phyloP scores from a whole-genome alignment of 2,113 vertebrate species.

The Talpa occidentalis region DNA sequence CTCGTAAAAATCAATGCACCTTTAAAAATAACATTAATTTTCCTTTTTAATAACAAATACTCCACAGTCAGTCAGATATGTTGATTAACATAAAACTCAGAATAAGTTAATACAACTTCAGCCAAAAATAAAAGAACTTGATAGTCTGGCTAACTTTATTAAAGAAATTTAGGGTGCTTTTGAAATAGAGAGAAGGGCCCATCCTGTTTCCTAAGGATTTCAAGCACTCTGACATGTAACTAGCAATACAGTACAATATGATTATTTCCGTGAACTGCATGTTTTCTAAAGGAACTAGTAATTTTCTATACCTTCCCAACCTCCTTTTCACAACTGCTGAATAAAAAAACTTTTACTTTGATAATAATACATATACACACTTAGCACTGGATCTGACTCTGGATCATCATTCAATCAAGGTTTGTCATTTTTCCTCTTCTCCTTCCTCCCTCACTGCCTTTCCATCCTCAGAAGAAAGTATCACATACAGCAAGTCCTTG shows the following conservation, averaged over 20 bases:
- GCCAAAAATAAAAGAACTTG: background rate
- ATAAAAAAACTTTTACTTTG: background rate
- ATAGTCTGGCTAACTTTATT: background rate
- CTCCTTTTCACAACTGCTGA: background rate
- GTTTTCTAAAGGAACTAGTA: background rate
- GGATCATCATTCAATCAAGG: background rate
- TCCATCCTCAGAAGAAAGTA: background rate
- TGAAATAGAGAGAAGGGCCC: background rate
- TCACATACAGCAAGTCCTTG: background rate
- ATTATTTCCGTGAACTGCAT: background rate
- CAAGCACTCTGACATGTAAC: background rate
- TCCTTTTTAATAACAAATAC: background rate
- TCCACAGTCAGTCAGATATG: background rate
- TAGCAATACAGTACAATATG: background rate
- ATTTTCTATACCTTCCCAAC: background rate
- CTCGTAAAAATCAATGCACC: background rate
- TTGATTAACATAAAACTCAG: constrained; percentile 27
- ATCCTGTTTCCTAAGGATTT: background rate
- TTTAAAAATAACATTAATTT: background rate
- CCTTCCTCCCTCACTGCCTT: background rate
- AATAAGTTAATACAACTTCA: background rate
- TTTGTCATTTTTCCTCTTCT: background rate
- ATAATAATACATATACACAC: background rate
- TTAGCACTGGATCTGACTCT: background rate
- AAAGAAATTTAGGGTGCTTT: background rate